Conservation (phyloP, 2,797 vertebrate genomes). For the Xenops minutus region DNA sequence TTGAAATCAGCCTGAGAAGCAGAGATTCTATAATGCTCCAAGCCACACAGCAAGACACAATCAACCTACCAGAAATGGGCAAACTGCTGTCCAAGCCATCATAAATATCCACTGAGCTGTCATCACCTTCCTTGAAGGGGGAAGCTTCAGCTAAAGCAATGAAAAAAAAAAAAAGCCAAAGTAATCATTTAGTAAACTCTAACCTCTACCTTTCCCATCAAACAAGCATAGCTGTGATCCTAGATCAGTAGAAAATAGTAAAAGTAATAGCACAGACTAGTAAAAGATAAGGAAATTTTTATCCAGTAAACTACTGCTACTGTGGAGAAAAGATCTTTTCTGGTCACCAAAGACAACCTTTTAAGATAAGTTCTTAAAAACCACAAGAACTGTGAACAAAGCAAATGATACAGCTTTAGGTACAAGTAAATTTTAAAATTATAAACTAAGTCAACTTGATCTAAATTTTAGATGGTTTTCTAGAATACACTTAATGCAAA, state of each 20-base stretch:
- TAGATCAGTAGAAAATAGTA: background rate
- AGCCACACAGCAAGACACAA: background rate
- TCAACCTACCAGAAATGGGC: slow-evolving; percentile 76
- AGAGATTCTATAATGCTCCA: background rate
- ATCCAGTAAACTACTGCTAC: background rate
- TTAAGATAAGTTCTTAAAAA: background rate
- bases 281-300: background rate
- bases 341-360: background rate
- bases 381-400: background rate
- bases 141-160: slow-evolving; percentile 70
- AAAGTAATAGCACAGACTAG: background rate
- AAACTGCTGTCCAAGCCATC: slow-evolving; percentile 83
- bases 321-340: background rate
- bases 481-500: background rate
- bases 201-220: background rate
- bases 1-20: background rate
- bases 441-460: background rate
- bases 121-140: slow-evolving; percentile 74
- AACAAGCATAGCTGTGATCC: background rate
- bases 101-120: slow-evolving; percentile 95
- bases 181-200: background rate
- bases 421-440: background rate
- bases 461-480: background rate
- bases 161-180: background rate
- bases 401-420: background rate